Base-by-base conservation (phyloP, 2,888 invertebrate species). In the Plagiodera versicolora region DNA sequence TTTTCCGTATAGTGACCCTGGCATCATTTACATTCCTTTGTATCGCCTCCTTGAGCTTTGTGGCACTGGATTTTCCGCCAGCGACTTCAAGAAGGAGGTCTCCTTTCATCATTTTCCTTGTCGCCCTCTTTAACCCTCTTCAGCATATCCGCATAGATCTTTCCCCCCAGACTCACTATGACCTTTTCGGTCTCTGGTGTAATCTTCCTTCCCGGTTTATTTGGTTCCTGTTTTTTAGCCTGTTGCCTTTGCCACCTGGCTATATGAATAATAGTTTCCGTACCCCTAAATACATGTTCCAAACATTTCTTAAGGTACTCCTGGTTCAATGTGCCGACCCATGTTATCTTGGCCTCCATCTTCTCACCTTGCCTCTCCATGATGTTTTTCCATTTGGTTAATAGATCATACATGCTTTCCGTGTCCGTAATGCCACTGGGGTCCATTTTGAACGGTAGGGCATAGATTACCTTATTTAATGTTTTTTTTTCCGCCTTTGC, bases 71-170 rank as follows among this genome's bases (percentile, higher is more conserved):
- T 2, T 55, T 24, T 55, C 55, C 55, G 10, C 46, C 55, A 6
- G 30, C 46, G 4, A 55, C 55, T 55, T 28, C 45, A 9, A 54
- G 20, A 14, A 39, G 24, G 8, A 54, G 45, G 14, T 54, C 45
- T 5, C 55, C 46, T 20, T 46, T 55, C 17, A 28, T 16, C 24
- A 28, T 45, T 47, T 55, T 55, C 18, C 55, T 55, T 18, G 19
- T 24, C 44, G 4, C 32, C 55, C 46, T 46, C 55, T 32, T 55
- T 55, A 8, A 55, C 55, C 46, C 28, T 55, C 16, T 24, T 55
- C 47, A 55, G 24, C 9, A 55, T 30, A 18, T 55, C 55, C 28
- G 14, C 55, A 10, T 55, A 55, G 17, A 14, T 46, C 20, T 30
- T 35, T 8, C 46, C 47, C 14, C 46, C 55, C 17, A 28, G 16